Evolutionary conservation across 2,113 vertebrate genomes (phyloP).

Genomic region (Poeciliopsis turrubarensis): DNA sequence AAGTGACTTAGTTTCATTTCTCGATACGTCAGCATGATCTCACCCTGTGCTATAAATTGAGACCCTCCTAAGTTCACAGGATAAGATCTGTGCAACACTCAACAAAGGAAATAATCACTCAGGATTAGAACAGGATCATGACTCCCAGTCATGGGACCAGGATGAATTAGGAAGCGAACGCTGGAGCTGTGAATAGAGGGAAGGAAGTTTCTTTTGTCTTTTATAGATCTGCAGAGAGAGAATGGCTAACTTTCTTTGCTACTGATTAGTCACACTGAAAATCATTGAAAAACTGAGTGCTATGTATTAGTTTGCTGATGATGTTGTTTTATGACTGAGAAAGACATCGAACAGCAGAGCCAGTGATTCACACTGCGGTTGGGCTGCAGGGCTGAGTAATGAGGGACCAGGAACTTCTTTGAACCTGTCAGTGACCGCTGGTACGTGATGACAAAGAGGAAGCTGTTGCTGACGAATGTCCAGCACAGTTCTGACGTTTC

Average conservation of each 20-base stretch:
- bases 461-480: constrained; percentile 29
- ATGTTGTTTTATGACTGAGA: constrained; percentile 45
- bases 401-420: constrained; percentile 19
- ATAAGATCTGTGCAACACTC: not conserved
- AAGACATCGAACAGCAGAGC: constrained; percentile 6
- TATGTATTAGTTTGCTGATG: constrained; percentile 2
- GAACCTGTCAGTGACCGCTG: constrained; percentile 31
- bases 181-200: not conserved
- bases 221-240: not conserved
- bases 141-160: constrained; percentile 19
- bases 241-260: not conserved
- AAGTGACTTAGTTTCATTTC: not conserved
- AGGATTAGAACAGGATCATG: constrained; percentile 19
- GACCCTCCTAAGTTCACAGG: not conserved
- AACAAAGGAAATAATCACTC: constrained; percentile 39
- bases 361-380: constrained; percentile 41
- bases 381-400: constrained; percentile 41
- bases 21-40: not conserved
- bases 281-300: not conserved
- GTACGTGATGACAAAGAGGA: constrained; percentile 55
- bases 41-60: not conserved
- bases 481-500: not conserved
- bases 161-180: constrained; percentile 18
- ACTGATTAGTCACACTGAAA: not conserved
- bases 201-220: constrained; percentile 7